Base-by-base conservation (phyloP, 2,797 vertebrate species). In the Phalanger gymnotis region DNA sequence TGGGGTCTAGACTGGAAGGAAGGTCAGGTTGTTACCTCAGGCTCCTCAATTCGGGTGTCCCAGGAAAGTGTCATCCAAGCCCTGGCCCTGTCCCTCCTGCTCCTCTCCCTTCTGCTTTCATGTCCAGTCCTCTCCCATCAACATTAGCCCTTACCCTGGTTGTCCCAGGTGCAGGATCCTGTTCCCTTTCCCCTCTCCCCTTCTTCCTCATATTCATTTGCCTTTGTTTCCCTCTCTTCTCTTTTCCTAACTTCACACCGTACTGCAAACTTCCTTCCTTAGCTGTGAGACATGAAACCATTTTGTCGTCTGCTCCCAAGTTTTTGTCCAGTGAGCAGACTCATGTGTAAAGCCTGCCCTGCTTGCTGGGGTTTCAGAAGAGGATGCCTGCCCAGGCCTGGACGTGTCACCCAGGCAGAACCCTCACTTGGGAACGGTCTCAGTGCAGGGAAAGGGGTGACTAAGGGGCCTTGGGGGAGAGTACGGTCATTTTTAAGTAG, bases 91-190 rank as follows among this genome's bases (percentile, higher is more conserved):
- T 40, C 12, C 90, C 54, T 57, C 19, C 25, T 66, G 34, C 52
- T 92, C 14, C 92, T 53, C 30, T 53, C 40, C 92, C 92, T 9
- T 0, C 28, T 0, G 0, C 87, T 97, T 96, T 95, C 93, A 89
- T 66, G 31, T 34, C 34, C 73, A 0, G 30, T 54, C 52, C 55
- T 28, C 56, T 34, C 61, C 61, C 61, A 66, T n/a, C 13, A 5
- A 66, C 61, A 34, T 31, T n/a, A 7, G 57, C 91, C 27, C 97
- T 92, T 95, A 87, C 94, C 94, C 94, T 66, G 90, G 57, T 95
- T 95, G 98, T 91, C 90, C 94, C 40, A 51, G 16, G 87, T 94
- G 95, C 90, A 54, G 93, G 91, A 66, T 91, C 28, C 94, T 91
- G 54, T 81, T 93, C 94, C 92, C 93, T 90, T 93, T 94, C 95